A percentile compares a stretch with the other conserved stretches of the same genome.
phyloP scores from a whole-genome alignment of 2,888 invertebrate species.

The Hedya salicella region DNA sequence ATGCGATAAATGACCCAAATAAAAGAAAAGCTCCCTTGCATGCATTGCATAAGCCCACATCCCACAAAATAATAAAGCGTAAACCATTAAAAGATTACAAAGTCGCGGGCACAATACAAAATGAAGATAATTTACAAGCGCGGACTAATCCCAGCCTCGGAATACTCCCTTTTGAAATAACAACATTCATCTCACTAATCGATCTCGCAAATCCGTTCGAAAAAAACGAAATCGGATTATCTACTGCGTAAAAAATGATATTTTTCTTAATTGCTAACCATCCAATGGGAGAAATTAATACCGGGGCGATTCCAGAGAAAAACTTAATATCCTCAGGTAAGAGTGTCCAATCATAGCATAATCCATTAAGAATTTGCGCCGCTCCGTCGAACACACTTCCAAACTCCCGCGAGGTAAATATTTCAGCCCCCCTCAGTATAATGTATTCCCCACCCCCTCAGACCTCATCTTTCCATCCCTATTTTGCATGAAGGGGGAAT shows the following conservation, averaged over 20 bases:
- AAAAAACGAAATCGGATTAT: conserved; percentile 49
- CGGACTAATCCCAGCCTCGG: conserved; percentile 16
- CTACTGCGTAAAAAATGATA: conserved; percentile 59
- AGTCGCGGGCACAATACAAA: conserved; percentile 34
- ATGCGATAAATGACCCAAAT: not conserved
- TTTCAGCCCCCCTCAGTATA: conserved; percentile 74
- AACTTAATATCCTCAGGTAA: conserved; percentile 73
- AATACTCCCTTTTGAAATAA: conserved; percentile 53
- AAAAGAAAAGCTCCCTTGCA: conserved; percentile 6
- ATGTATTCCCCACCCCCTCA: conserved; percentile 79
- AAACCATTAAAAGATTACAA: conserved; percentile 33
- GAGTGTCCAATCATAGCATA: conserved; percentile 80
- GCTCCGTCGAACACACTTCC: conserved; percentile 78
- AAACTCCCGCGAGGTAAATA: conserved; percentile 83
- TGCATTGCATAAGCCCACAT: conserved; percentile 8
- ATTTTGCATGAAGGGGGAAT: conserved; percentile 85
- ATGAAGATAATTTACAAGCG: conserved; percentile 36
- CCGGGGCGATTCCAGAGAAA: conserved; percentile 63
- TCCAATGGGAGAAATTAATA: conserved; percentile 60
- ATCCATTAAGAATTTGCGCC: conserved; percentile 83
- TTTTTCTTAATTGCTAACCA: conserved; percentile 67
- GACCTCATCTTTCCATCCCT: conserved; percentile 83
- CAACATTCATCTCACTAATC: conserved; percentile 60
- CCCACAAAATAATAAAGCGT: conserved; percentile 29
- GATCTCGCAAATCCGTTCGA: conserved; percentile 52